These are phyloP conservation scores for Urocyon cinereoargenteus DNA, from an alignment of 2,797 vertebrate genomes.

Conservation along the genomic window DNA sequence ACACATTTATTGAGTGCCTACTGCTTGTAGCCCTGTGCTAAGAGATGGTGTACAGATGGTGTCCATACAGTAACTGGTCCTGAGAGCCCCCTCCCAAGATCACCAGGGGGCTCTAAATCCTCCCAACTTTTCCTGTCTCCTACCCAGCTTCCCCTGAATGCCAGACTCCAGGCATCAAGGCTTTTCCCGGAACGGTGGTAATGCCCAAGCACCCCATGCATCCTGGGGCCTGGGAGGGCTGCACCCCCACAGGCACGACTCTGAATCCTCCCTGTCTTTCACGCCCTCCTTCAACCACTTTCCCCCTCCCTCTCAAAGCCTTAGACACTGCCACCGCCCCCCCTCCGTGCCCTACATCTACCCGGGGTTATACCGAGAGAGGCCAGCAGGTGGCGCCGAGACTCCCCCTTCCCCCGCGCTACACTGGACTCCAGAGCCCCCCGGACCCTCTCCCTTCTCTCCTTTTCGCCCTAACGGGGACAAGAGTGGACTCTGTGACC, in stretches of 20 bases:
- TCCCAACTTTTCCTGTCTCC: background rate
- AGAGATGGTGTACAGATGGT: background rate
- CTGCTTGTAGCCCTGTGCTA: background rate
- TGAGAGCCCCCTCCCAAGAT: background rate
- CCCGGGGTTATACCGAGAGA: background rate
- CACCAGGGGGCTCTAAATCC: background rate
- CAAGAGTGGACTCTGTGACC: constrained; percentile 57
- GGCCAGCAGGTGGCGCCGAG: constrained; percentile 75
- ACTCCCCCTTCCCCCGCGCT: background rate
- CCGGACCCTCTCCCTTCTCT: constrained; percentile 55
- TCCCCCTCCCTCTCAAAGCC: background rate
- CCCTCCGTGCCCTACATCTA: constrained; percentile 70
- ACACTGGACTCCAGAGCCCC: constrained; percentile 39
- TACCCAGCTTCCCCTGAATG: background rate
- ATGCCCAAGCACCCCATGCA: background rate
- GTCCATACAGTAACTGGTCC: background rate
- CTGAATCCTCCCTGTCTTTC: background rate
- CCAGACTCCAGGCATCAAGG: background rate
- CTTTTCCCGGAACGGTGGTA: constrained; percentile 5
- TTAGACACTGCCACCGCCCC: background rate
- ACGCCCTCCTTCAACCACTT: background rate
- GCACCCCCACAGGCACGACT: background rate
- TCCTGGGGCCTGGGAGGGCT: background rate
- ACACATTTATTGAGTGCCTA: background rate
- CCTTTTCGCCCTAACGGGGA: background rate